A percentile compares a stretch with the other conserved stretches of the same genome.
Conservation (phyloP, 1,140 invertebrate species). For the Lethrus apterus region DNA sequence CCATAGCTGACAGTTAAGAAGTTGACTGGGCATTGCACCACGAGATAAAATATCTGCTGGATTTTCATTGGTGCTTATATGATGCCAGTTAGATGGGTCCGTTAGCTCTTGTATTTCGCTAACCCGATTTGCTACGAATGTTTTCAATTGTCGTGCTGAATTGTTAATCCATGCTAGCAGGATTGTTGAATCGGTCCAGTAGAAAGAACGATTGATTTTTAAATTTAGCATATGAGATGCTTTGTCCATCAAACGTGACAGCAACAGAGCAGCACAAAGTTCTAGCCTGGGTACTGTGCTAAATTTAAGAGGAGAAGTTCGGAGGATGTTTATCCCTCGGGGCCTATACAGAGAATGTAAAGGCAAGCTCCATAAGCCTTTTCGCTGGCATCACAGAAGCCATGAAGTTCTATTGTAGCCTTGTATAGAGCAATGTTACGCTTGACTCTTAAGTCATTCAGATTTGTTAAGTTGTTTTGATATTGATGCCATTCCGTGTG, state of each 20-base stretch:
- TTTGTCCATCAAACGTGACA: background rate
- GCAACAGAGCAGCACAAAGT: background rate
- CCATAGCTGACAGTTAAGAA: background rate
- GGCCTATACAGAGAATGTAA: too few relatives aligned
- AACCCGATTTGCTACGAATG: background rate
- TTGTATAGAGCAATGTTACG: too few relatives aligned
- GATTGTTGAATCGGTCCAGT: slow-evolving; percentile 1
- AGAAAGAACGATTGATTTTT: background rate
- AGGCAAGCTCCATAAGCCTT: background rate
- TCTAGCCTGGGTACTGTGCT: background rate
- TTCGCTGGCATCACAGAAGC: background rate
- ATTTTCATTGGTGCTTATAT: background rate
- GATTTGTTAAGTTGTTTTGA: too few relatives aligned
- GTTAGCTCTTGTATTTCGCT: background rate
- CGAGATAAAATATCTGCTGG: background rate
- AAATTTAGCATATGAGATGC: background rate
- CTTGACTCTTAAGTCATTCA: too few relatives aligned
- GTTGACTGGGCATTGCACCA: background rate
- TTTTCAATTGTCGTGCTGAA: background rate
- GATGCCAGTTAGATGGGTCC: background rate
- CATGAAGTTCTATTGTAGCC: too few relatives aligned
- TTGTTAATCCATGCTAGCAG: background rate
- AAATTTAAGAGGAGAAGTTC: background rate
- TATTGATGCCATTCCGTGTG: too few relatives aligned
- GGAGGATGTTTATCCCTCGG: too few relatives aligned